Evolutionary conservation across 2,797 vertebrate genomes (phyloP).

Genomic region (Melanotaenia trifasciata): DNA sequence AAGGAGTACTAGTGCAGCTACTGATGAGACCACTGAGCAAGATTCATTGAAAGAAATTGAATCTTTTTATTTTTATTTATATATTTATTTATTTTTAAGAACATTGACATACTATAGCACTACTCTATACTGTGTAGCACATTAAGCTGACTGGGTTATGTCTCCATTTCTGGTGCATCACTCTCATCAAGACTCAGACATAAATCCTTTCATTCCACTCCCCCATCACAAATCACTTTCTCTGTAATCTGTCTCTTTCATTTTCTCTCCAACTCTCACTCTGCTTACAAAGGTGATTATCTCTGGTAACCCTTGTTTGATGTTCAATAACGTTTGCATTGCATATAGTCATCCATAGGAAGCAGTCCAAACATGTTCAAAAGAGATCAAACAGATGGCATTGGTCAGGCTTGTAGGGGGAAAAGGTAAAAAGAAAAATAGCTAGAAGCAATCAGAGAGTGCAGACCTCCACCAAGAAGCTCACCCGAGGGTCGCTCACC

Average conservation of each 20-base stretch:
- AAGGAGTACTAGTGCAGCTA: too few relatives aligned
- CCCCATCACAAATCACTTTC: constrained; percentile 56
- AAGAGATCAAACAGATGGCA: constrained; percentile 21
- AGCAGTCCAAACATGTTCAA: neutral
- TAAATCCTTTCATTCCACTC: constrained; percentile 50
- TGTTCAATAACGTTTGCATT: constrained; percentile 16
- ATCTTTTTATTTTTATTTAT: too few relatives aligned
- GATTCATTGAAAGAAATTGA: too few relatives aligned
- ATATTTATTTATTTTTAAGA: neutral
- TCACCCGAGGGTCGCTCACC: too few relatives aligned
- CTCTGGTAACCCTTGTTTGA: constrained; percentile 28
- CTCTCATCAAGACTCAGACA: constrained; percentile 50
- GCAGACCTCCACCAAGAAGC: too few relatives aligned
- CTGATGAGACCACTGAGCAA: too few relatives aligned
- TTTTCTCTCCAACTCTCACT: constrained; percentile 10
- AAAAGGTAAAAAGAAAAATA: neutral
- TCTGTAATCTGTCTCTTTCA: constrained; percentile 13
- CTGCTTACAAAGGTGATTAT: constrained; percentile 31
- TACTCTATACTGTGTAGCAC: constrained; percentile 11
- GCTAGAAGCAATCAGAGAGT: too few relatives aligned
- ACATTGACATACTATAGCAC: constrained; percentile 8
- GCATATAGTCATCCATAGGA: constrained; percentile 12
- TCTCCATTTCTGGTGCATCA: constrained; percentile 50
- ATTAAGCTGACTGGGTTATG: constrained; percentile 34
- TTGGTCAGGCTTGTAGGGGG: neutral